Evolutionary conservation across 2,113 vertebrate genomes (phyloP).

Genomic region (Lampris megalopsis): DNA sequence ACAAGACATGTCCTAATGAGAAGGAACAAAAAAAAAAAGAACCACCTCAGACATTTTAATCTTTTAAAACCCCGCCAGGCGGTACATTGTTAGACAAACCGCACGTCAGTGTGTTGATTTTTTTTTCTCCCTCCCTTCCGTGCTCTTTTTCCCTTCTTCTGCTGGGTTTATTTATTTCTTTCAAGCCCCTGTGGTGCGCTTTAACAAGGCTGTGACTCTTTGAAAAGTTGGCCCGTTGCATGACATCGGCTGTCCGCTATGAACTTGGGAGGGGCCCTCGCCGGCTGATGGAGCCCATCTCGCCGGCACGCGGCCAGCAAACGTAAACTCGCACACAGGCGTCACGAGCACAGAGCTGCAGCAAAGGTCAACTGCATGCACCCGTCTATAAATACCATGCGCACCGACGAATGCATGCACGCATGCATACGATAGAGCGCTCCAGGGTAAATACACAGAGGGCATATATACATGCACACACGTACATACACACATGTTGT

Average conservation of each 20-base stretch:
- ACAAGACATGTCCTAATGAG: conserved; percentile 81
- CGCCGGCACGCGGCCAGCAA: conserved; percentile 15
- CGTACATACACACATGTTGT: neutral
- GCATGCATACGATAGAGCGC: too few relatives aligned
- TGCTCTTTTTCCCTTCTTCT: conserved; percentile 44
- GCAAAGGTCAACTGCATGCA: neutral
- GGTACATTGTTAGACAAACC: conserved; percentile 80
- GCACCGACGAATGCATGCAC: too few relatives aligned
- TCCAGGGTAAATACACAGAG: too few relatives aligned
- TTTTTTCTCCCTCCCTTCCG: conserved; percentile 17
- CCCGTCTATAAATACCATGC: neutral
- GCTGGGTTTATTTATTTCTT: conserved; percentile 72
- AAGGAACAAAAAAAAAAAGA: conserved; percentile 63
- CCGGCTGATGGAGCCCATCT: neutral
- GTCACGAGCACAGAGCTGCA: neutral
- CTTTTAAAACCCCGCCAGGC: conserved; percentile 79
- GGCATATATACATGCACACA: too few relatives aligned
- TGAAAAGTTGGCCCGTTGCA: conserved; percentile 72
- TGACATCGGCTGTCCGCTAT: conserved; percentile 64
- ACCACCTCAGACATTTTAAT: conserved; percentile 74
- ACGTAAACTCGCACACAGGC: neutral
- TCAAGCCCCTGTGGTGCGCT: conserved; percentile 59
- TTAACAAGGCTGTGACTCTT: conserved; percentile 76
- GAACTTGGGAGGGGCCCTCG: conserved; percentile 12
- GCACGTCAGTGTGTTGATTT: conserved; percentile 73